A percentile compares a stretch with the other conserved stretches of the same genome.
Evolutionary conservation across 1,140 invertebrate genomes (phyloP).

Genomic region (Nylanderia fulva): DNA sequence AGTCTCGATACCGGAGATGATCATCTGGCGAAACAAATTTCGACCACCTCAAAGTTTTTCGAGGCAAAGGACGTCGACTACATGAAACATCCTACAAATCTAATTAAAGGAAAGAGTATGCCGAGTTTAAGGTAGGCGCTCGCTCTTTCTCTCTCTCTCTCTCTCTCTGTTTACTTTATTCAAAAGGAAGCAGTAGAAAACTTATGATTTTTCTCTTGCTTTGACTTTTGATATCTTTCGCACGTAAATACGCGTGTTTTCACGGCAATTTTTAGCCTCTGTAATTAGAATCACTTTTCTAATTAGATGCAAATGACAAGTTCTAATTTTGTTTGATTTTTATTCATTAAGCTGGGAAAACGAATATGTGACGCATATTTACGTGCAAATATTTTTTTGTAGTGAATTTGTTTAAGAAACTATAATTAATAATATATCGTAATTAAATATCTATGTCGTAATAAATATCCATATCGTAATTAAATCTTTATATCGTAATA

Average conservation of each 20-base stretch:
- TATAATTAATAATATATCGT: no score
- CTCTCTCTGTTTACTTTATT: no score
- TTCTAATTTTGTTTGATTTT: not conserved
- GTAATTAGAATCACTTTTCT: constrained; percentile 17
- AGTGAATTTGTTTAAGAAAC: constrained; percentile 32
- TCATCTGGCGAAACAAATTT: constrained; percentile 88
- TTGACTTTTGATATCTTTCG: constrained; percentile 57
- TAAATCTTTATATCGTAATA: constrained; percentile 21
- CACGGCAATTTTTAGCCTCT: not conserved
- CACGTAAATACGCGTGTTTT: constrained; percentile 61
- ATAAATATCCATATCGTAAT: constrained; percentile 36
- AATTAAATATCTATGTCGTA: constrained; percentile 34
- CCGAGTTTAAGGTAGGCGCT: constrained; percentile 94
- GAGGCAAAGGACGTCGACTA: constrained; percentile 84
- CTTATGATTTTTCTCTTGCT: constrained; percentile 40
- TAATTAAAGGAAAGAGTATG: constrained; percentile 98
- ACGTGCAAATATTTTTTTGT: constrained; percentile 36
- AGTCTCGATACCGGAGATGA: constrained; percentile 93
- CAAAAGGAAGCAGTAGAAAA: not conserved
- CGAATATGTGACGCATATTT: constrained; percentile 23
- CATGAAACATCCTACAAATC: constrained; percentile 87
- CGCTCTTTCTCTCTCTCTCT: no score
- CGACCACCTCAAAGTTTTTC: constrained; percentile 88
- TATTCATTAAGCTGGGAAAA: not conserved
- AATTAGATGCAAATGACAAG: not conserved